Evolutionary conservation across 2,797 vertebrate species (phyloP).

Genomic region (Cirrhinus mrigala): DNA sequence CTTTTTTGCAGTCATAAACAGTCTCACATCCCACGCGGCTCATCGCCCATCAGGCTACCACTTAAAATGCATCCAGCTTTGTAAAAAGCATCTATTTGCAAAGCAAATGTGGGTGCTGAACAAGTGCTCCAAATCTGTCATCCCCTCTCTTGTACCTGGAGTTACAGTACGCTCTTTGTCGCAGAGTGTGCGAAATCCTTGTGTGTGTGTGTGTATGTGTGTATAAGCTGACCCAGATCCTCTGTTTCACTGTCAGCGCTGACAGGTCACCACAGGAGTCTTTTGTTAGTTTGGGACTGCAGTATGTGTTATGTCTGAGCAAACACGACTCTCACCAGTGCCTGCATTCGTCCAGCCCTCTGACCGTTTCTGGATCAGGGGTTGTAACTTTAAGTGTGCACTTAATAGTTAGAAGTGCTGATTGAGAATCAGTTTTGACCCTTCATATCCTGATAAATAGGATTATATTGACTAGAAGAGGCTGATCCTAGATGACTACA

Average conservation of each 20-base stretch:
- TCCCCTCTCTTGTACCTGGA: constrained; percentile 31
- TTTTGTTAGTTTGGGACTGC: neutral
- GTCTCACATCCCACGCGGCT: constrained; percentile 1
- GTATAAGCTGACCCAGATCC: constrained; percentile 36
- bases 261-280: constrained; percentile 25
- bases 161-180: constrained; percentile 43
- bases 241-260: constrained; percentile 6
- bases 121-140: constrained; percentile 33
- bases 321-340: neutral
- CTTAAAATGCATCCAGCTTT: constrained; percentile 33
- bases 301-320: neutral
- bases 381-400: neutral
- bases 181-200: neutral
- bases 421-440: constrained; percentile 17
- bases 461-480: constrained; percentile 13
- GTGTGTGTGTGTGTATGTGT: neutral
- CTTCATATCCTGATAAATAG: constrained; percentile 14
- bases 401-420: constrained; percentile 2
- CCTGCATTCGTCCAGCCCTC: neutral
- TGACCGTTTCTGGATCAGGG: constrained; percentile 4
- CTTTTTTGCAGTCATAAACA: neutral
- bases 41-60: constrained; percentile 4
- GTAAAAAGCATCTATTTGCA: neutral
- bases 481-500: constrained; percentile 21
- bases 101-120: constrained; percentile 24